phyloP scores from a whole-genome alignment of 1,140 invertebrate species.

The Cydia fagiglandana region DNA sequence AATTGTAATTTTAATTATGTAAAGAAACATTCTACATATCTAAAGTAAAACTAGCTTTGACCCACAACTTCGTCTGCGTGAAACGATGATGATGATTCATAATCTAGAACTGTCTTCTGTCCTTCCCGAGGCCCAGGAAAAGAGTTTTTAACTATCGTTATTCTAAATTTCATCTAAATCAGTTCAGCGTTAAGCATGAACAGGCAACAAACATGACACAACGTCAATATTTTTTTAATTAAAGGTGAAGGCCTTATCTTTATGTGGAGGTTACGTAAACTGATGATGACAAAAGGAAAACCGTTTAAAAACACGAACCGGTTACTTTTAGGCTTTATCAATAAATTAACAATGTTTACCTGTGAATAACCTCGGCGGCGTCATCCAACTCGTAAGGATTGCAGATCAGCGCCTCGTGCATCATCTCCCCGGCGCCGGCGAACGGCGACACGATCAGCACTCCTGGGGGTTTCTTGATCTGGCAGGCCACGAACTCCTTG shows the following conservation, averaged over 20 bases:
- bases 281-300: not conserved
- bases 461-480: constrained; percentile 91
- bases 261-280: not conserved
- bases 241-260: not conserved
- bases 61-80: no score
- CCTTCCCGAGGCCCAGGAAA: no score
- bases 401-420: constrained; percentile 93
- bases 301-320: not conserved
- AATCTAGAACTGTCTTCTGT: no score
- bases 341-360: constrained; percentile 63
- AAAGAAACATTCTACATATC: no score
- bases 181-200: no score
- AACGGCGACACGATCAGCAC: constrained; percentile 94
- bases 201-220: no score
- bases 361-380: constrained; percentile 91
- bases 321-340: not conserved
- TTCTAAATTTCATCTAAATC: no score
- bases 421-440: constrained; percentile 93
- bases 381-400: constrained; percentile 95
- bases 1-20: no score
- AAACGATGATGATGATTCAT: no score
- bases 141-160: no score
- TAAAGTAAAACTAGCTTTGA: no score
- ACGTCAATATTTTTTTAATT: not conserved
- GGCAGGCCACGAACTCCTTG: constrained; percentile 95